Evolutionary conservation across 2,797 vertebrate genomes (phyloP), one percentile per base, ranked within the genome.

Genomic region (Argya squamiceps): DNA sequence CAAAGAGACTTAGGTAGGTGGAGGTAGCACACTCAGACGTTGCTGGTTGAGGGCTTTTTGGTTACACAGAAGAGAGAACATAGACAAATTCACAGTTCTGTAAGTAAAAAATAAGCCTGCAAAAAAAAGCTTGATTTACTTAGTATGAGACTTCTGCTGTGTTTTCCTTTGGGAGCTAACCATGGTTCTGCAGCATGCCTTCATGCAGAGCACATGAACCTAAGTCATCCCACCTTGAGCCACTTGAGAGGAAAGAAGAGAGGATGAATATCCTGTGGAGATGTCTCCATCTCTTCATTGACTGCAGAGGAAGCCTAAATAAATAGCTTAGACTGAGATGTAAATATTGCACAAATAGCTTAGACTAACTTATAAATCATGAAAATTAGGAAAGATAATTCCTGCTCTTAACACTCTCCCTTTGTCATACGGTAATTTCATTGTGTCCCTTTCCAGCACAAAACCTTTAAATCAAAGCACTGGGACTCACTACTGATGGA

Each of bases 131-230:
- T 32, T 64, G 7, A 44, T 94, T 84, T 84, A 7, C 34, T 52
- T 60, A 77, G 12, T 36, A 6, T 50, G 53, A 64, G 65, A 39
- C 14, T 64, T 65, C 22, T 56, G 13, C 7, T 37, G 7, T n/a
- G 11, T 37, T 80, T 86, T 77, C 41, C 39, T 60, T 11, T 44
- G 58, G 46, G 43, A 88, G 63, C 55, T 60, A 52, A 10, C 36
- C 39, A 43, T 53, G 49, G 5, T 63, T 56, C 41, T 74, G 23
- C 24, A 70, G 29, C 29, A 39, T 0, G 14, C 29, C 26, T 60
- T 55, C 34, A 49, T 20, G 27, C 11, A 65, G 50, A 0, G 0
- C 32, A 68, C 16, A 30, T 22, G 10, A 15, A 18, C 19, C 21
- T 47, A 24, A 80, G 20, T 68, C 65, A 78, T 60, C 22, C 15